phyloP scores from a whole-genome alignment of 2,888 invertebrate genomes.

The Drosophila kuntzei region DNA sequence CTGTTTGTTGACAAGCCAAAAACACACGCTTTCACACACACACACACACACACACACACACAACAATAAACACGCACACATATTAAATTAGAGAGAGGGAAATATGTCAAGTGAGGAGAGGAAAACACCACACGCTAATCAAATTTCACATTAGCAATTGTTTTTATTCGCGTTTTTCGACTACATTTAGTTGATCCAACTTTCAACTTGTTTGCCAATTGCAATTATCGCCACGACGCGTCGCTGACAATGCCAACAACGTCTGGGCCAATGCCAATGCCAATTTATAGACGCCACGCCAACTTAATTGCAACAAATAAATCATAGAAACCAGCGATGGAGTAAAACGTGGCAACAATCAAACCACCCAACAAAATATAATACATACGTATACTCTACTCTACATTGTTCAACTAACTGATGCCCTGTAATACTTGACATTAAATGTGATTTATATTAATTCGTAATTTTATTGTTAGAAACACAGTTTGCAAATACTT shows the following conservation, averaged over 20 bases:
- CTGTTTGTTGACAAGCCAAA: conserved; percentile 54
- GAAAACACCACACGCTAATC: conserved; percentile 62
- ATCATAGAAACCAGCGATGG: conserved; percentile 51
- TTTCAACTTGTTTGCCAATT: conserved; percentile 41
- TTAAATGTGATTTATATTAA: not conserved
- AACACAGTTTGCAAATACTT: not conserved
- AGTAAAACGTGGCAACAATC: conserved; percentile 17
- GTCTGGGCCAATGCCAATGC: conserved; percentile 26
- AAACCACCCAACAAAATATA: not conserved
- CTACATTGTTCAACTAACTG: not conserved
- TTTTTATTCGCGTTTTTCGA: conserved; percentile 41
- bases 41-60: conserved; percentile 9
- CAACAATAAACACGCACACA: conserved; percentile 7
- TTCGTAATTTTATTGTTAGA: not conserved
- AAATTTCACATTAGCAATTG: conserved; percentile 60
- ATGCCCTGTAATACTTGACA: conserved; percentile 2
- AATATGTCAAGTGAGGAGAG: conserved; percentile 3
- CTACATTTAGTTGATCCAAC: conserved; percentile 39
- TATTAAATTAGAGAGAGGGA: not conserved
- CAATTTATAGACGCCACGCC: conserved; percentile 43
- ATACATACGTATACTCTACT: not conserved
- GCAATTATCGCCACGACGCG: conserved; percentile 52
- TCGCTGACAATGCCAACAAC: conserved; percentile 31
- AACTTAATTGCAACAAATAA: conserved; percentile 65
- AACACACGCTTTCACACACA: conserved; percentile 27